A percentile compares a stretch with the other conserved stretches of the same genome.
Conservation (phyloP, 2,888 invertebrate genomes). For the Scaptomyza flava region DNA sequence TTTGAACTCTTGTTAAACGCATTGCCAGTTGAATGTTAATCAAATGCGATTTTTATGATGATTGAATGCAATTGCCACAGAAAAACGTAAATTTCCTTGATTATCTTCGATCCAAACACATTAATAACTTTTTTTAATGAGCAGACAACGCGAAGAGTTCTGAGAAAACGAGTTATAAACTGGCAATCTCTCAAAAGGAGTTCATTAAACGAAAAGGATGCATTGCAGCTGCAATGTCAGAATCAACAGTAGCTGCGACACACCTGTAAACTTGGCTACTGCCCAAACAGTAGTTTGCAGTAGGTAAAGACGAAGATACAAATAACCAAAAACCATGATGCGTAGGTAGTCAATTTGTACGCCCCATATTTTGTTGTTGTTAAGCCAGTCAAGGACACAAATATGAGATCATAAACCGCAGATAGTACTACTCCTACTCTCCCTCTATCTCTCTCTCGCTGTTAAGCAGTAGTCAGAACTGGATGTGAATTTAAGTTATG, state of each 20-base stretch:
- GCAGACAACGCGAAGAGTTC: not conserved
- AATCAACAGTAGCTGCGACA: constrained; percentile 42
- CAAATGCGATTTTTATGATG: not conserved
- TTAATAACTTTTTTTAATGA: constrained; percentile 41
- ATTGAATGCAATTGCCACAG: constrained; percentile 1
- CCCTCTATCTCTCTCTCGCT: too few relatives aligned
- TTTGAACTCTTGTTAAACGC: not conserved
- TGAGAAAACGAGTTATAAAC: constrained; percentile 32
- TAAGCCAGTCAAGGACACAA: constrained; percentile 28
- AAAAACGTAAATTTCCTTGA: too few relatives aligned
- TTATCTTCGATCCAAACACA: not conserved
- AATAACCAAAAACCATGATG: constrained; percentile 7
- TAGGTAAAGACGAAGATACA: constrained; percentile 2
- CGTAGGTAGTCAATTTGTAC: constrained; percentile 63
- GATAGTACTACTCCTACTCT: constrained; percentile 54
- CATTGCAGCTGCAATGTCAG: constrained; percentile 7
- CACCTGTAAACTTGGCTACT: constrained; percentile 50
- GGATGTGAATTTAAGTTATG: constrained; percentile 40
- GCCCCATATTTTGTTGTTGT: constrained; percentile 30
- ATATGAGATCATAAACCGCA: constrained; percentile 60
- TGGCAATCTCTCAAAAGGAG: constrained; percentile 3
- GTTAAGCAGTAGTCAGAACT: constrained; percentile 8
- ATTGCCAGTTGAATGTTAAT: not conserved
- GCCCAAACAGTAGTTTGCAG: constrained; percentile 56
- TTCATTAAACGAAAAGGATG: constrained; percentile 7